These are phyloP conservation scores for Erebia ligea DNA, from an alignment of 2,888 invertebrate genomes.

Conservation along the genomic window DNA sequence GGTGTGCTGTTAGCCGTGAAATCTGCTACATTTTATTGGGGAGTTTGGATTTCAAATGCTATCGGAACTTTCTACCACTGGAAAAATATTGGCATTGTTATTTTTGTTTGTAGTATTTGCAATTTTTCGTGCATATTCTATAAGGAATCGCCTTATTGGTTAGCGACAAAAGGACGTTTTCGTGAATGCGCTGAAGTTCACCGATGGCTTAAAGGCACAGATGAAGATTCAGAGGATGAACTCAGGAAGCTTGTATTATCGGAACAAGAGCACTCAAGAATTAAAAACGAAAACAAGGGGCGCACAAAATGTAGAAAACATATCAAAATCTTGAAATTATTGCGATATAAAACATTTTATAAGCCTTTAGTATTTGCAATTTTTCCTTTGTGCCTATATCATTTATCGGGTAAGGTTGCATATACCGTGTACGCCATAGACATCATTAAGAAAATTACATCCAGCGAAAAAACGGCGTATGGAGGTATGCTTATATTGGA, in stretches of 20 bases:
- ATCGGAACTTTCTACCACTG: slow-evolving; percentile 44
- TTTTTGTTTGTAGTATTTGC: slow-evolving; percentile 31
- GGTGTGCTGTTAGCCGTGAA: slow-evolving; percentile 40
- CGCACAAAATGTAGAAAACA: not conserved
- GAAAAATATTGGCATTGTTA: slow-evolving; percentile 37
- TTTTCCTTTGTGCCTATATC: slow-evolving; percentile 13
- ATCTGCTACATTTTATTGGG: slow-evolving; percentile 39
- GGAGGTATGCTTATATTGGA: slow-evolving; percentile 32
- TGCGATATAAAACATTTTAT: slow-evolving; percentile 32
- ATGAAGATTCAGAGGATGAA: slow-evolving; percentile 33
- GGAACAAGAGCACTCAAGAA: slow-evolving; percentile 30
- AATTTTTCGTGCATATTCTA: slow-evolving; percentile 32
- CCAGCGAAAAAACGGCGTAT: slow-evolving; percentile 26
- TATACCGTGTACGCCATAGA: slow-evolving; percentile 23
- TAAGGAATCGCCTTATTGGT: slow-evolving; percentile 42
- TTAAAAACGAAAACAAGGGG: not conserved
- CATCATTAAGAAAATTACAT: slow-evolving; percentile 31
- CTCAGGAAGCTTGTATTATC: slow-evolving; percentile 31
- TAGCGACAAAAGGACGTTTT: slow-evolving; percentile 39
- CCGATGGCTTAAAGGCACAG: slow-evolving; percentile 40
- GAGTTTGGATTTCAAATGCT: slow-evolving; percentile 39
- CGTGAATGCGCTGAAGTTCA: slow-evolving; percentile 38
- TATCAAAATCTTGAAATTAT: not conserved
- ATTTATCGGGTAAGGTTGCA: slow-evolving; percentile 30
- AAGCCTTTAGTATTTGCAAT: slow-evolving; percentile 23